Conservation (phyloP, 1,140 invertebrate species). For the Forficula auricularia region DNA sequence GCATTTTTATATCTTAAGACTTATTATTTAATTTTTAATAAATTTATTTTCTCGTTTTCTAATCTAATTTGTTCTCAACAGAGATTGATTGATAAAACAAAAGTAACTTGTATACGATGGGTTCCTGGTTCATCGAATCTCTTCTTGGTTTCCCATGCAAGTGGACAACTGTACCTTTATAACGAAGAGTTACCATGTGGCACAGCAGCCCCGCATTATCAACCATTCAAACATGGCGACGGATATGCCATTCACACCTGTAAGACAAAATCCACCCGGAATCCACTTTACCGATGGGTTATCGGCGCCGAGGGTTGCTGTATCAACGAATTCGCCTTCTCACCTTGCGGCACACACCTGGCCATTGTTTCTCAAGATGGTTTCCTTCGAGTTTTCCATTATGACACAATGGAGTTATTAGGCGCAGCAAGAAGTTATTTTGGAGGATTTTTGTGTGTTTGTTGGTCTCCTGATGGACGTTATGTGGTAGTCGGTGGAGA, state of each 20-base stretch:
- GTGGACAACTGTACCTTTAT: slow-evolving; percentile 95
- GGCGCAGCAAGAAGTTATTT: slow-evolving; percentile 88
- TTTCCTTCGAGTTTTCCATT: slow-evolving; percentile 89
- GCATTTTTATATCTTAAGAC: slow-evolving; percentile 1
- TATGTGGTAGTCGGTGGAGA: slow-evolving; percentile 95
- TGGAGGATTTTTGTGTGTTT: slow-evolving; percentile 86
- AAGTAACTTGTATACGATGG: slow-evolving; percentile 97
- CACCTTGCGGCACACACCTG: slow-evolving; percentile 78
- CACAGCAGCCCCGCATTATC: slow-evolving; percentile 68
- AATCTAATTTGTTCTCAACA: slow-evolving; percentile 31
- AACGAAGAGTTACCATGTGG: slow-evolving; percentile 88
- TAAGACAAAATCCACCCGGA: slow-evolving; percentile 89
- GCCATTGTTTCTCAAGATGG: slow-evolving; percentile 93
- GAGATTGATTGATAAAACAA: slow-evolving; percentile 93
- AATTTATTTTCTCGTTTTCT: too few relatives aligned
- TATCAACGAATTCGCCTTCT: slow-evolving; percentile 96
- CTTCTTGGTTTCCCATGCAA: slow-evolving; percentile 86
- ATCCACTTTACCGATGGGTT: slow-evolving; percentile 79
- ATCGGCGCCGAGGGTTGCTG: slow-evolving; percentile 66
- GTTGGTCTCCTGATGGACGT: slow-evolving; percentile 93
- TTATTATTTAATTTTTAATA: not conserved
- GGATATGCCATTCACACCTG: slow-evolving; percentile 87
- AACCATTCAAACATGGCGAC: slow-evolving; percentile 87
- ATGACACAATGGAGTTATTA: slow-evolving; percentile 89
- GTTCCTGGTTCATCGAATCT: slow-evolving; percentile 81